A percentile compares a stretch with the other conserved stretches of the same genome.
Conservation (phyloP, 2,888 invertebrate genomes). For the Drosophila putrida region DNA sequence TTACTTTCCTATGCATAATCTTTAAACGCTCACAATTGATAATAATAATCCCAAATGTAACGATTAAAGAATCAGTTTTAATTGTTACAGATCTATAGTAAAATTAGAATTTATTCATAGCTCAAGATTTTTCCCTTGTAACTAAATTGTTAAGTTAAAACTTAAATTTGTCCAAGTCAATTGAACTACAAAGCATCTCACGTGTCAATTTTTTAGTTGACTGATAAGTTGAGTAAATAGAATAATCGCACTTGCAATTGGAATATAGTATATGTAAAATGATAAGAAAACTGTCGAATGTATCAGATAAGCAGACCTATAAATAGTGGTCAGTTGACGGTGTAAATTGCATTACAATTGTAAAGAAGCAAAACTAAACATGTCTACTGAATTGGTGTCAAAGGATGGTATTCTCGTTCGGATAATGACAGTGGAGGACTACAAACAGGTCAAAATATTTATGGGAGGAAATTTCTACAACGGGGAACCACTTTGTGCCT, state of each 20-base stretch:
- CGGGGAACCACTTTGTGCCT: slow-evolving; percentile 43
- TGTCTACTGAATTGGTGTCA: slow-evolving; percentile 34
- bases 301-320: slow-evolving; percentile 18
- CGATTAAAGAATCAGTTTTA: too few relatives aligned
- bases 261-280: not conserved
- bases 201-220: slow-evolving; percentile 2
- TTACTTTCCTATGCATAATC: too few relatives aligned
- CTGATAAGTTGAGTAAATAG: slow-evolving; percentile 1
- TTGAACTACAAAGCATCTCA: not conserved
- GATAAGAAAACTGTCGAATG: slow-evolving; percentile 8
- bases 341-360: not conserved
- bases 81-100: too few relatives aligned
- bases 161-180: not conserved
- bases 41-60: too few relatives aligned
- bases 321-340: slow-evolving; percentile 11
- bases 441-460: slow-evolving; percentile 37
- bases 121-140: not conserved
- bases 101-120: too few relatives aligned
- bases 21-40: too few relatives aligned
- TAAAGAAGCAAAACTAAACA: slow-evolving; percentile 1
- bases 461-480: slow-evolving; percentile 49
- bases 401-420: slow-evolving; percentile 51
- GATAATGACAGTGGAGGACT: slow-evolving; percentile 46
- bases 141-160: not conserved
- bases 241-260: not conserved